Evolutionary conservation across 2,888 invertebrate species (phyloP).

Genomic region (Perizoma affinitatum): DNA sequence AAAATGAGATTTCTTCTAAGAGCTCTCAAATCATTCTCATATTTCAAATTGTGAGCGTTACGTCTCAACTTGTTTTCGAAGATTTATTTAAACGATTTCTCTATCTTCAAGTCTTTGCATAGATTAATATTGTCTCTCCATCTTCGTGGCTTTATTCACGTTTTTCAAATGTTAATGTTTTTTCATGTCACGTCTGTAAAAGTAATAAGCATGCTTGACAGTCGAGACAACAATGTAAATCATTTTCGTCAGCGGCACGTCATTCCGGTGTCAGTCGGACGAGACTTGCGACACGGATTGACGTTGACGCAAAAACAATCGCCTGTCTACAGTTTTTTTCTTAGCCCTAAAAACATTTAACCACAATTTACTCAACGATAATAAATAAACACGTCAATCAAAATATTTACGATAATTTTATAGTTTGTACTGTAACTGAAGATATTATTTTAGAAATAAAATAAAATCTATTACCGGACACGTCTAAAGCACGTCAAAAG

Average conservation of each 20-base stretch:
- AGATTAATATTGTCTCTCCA: constrained; percentile 7
- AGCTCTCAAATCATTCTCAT: neutral
- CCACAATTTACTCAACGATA: constrained; percentile 57
- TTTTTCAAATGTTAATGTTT: constrained; percentile 20
- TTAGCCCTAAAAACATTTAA: constrained; percentile 37
- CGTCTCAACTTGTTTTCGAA: constrained; percentile 14
- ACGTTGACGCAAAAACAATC: constrained; percentile 46
- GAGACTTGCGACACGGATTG: constrained; percentile 39
- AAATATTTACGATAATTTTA: constrained; percentile 64
- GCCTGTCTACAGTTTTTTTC: constrained; percentile 37
- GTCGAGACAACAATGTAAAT: constrained; percentile 43
- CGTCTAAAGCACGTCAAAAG: constrained; percentile 46
- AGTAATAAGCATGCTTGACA: constrained; percentile 42
- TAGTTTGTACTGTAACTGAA: constrained; percentile 62
- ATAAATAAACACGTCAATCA: constrained; percentile 57
- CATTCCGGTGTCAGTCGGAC: constrained; percentile 23
- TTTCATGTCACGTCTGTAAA: constrained; percentile 27
- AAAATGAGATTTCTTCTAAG: too few species aligned
- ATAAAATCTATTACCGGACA: constrained; percentile 51
- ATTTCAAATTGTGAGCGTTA: constrained; percentile 7
- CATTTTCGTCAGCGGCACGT: constrained; percentile 42
- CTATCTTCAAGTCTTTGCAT: constrained; percentile 1
- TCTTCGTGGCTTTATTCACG: neutral
- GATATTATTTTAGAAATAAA: constrained; percentile 74
- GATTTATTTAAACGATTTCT: constrained; percentile 17